A percentile compares a stretch with the other conserved stretches of the same genome.
Evolutionary conservation across 2,797 vertebrate species (phyloP).

Genomic region (Tinamus major): DNA sequence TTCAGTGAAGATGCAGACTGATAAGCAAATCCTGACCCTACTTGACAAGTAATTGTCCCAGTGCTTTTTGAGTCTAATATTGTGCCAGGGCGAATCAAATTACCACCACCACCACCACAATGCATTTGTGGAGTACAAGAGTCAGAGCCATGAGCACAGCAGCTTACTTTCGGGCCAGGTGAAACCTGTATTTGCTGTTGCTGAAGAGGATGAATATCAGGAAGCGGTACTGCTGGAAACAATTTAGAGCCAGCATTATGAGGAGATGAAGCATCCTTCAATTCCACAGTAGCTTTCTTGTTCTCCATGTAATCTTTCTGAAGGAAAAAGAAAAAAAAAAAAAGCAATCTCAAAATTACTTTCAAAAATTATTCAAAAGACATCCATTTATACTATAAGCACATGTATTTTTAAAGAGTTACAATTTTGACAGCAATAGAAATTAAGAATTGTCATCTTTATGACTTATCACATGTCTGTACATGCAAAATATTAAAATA

Average conservation of each 20-base stretch:
- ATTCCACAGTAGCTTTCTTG: conserved; percentile 86
- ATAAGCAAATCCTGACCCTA: conserved; percentile 80
- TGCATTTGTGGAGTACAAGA: conserved; percentile 78
- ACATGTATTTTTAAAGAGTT: neutral
- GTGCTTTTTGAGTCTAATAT: conserved; percentile 78
- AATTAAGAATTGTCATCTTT: neutral
- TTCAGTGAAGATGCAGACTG: conserved; percentile 76
- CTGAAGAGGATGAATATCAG: conserved; percentile 82
- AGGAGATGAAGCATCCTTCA: conserved; percentile 92
- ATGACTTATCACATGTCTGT: neutral
- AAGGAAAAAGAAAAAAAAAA: neutral
- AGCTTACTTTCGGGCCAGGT: conserved; percentile 92
- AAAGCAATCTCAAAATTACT: conserved; percentile 30
- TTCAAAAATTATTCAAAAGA: neutral
- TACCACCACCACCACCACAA: conserved; percentile 79
- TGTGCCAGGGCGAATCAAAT: conserved; percentile 81
- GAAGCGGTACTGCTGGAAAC: conserved; percentile 85
- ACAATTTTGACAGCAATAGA: neutral
- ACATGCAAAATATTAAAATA: neutral
- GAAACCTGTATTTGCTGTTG: conserved; percentile 82
- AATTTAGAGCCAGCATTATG: conserved; percentile 83
- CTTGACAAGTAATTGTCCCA: conserved; percentile 83
- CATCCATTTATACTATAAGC: fast-evolving
- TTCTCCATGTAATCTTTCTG: conserved; percentile 94
- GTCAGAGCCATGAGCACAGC: conserved; percentile 87